Evolutionary conservation across 2,888 invertebrate species (phyloP), one percentile per base, ranked within the genome.

Genomic region (Xestia xanthographa): DNA sequence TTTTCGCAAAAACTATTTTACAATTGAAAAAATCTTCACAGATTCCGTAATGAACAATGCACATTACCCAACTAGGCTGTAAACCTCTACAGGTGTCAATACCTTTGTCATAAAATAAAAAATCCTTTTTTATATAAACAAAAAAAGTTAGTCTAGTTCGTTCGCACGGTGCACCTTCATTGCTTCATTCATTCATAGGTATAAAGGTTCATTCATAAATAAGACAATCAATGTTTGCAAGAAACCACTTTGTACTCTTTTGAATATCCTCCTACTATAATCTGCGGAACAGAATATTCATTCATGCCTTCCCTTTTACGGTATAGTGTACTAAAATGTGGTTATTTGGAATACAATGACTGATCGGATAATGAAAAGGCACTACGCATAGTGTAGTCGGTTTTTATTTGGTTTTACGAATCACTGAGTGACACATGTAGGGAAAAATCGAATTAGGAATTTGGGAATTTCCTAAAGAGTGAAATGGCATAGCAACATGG

Each of bases 71-170:
- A 87, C 77, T 75, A 75, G 75, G 77, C 80, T 82, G 82, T 83
- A 84, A 80, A 84, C 72, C 82, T 80, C 77, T 80, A 86, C 86
- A 86, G 87, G 87, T 86, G 86, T 80, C 82, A 85, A 83, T 80
- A 79, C 79, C 78, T 80, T 86, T 86, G 79, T 87, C 77, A 75
- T 72, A 80, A 80, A 82, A 75, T 67, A 82, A 80, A 83, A 83
- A 82, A 75, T 66, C 70, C 71, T 79, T 75, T 82, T 82, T 74
- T 74, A 22, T 6, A 75, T 65, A 75, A 53, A 82, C 53, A 81
- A 81, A 80, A 82, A 80, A 80, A 69, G 63, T 22, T 65, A 66
- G 80, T 60, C 53, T 77, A 56, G 66, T 83, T 79, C 73, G 66
- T 80, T 79, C 86, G 75, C 86, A 84, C 80, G 79, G 63, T 79